Evolutionary conservation across 1,140 invertebrate genomes (phyloP).

Genomic region (Neelides sp.): DNA sequence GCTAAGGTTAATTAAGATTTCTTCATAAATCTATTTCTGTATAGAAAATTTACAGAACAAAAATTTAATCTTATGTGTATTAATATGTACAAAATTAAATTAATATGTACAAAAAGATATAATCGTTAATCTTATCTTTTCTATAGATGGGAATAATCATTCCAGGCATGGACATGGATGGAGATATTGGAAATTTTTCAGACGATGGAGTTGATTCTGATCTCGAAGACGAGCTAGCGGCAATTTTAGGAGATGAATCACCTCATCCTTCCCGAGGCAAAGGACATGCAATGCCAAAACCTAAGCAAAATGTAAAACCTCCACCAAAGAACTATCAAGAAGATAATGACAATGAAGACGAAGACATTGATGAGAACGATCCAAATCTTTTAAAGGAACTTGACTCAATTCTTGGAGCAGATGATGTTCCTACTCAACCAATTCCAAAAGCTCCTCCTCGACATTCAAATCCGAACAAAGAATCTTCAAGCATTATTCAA

Average conservation of each 20-base stretch:
- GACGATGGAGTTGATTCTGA: slow-evolving; percentile 52
- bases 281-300: neutral
- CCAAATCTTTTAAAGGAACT: neutral
- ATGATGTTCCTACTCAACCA: neutral
- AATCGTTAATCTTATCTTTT: slow-evolving; percentile 15
- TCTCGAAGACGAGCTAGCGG: slow-evolving; percentile 71
- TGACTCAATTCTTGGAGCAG: neutral
- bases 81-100: no score
- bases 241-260: slow-evolving; percentile 47
- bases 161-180: slow-evolving; percentile 41
- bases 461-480: no score
- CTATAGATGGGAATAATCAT: slow-evolving; percentile 60
- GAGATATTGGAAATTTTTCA: slow-evolving; percentile 38
- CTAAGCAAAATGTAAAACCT: neutral
- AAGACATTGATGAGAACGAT: neutral
- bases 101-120: neutral
- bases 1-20: slow-evolving; percentile 4
- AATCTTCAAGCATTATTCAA: no score
- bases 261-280: neutral
- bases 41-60: neutral
- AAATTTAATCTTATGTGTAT: neutral
- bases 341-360: neutral
- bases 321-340: neutral
- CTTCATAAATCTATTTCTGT: neutral
- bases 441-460: no score